Evolutionary conservation across 2,888 invertebrate species (phyloP), one percentile per base, ranked within the genome.

Genomic region (Lasioglossum vierecki): DNA sequence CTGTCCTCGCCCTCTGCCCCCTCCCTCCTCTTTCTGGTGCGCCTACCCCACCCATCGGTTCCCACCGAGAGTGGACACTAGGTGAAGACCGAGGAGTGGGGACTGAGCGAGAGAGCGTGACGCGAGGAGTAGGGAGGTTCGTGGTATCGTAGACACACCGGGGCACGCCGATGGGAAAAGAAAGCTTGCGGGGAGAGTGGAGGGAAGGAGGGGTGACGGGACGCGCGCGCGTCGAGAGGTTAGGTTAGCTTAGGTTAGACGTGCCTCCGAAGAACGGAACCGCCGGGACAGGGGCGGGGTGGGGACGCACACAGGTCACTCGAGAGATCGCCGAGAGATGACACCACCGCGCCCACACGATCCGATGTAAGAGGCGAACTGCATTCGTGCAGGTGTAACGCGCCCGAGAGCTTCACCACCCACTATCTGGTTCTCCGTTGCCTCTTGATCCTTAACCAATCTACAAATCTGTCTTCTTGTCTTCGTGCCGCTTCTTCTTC

Each of bases 321-420:
- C 91, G 75, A 85, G 89, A 91, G 92, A 93, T 93, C 91, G 92
- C 94, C 94, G 93, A 93, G 93, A 94, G 94, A 94, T 94, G 94
- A 94, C 94, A 94, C 94, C 93, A 94, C 94, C 91, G 92, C 92
- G 89, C 91, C 91, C 91, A 92, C 90, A 91, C 90, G 90, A 88
- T 89, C 85, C 91, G 89, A 87, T 84, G 85, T 89, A n/a, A n/a
- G 90, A 83, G 87, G 86, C 88, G 87, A 49, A 76, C 84, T 88
- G 88, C 88, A 82, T 84, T 83, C 84, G 81, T 86, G 91, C 93
- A 92, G 92, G 92, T 93, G 92, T 92, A 92, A 91, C 89, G 89
- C 88, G 85, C 89, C 85, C 22, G 53, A n/a, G 86, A 83, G 76
- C 77, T 76, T 82, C 73, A 79, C 70, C 79, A 82, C 82, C 83